Base-by-base conservation (phyloP, 2,888 invertebrate species). In the Nymphalis urticae region DNA sequence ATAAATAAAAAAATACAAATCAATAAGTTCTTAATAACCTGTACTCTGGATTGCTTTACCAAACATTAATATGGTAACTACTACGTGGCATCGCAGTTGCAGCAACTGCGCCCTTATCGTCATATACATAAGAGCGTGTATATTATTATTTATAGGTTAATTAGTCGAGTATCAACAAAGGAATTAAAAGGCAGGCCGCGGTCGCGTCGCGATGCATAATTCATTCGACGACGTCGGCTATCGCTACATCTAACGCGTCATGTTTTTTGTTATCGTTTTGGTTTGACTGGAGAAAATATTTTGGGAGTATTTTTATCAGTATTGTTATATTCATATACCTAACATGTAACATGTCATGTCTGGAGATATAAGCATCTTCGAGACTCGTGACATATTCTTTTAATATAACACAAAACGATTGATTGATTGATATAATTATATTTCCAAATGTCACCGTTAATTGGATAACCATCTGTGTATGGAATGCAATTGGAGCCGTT, bases 101-200 rank as follows among this genome's bases (percentile, higher is more conserved):
- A 10, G 53, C 19, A 64, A 58, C 32, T 36, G 32, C 60, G 17
- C 19, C 62, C 50, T 58, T 67, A 62, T 8, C 8, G 1, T 27
- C 3, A 56, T 48, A 19, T 13, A 42, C 27, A 61, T 69, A 62
- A 66, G 62, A 5, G 24, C 32, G 32, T 13, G 50, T 47, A 16
- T 21, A 19, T 27, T 63, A 51, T 58, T 62, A 32, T 50, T 65
- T 59, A 64, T 64, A 69, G 62, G 69, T 66, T 72, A 72, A 72
- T 72, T 72, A 72, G 71, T 63, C 48, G 62, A 58, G 68, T 64
- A 71, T 66, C 66, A 69, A 72, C 71, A 72, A 72, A 68, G 63
- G 68, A 68, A 68, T 68, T 66, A 72, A 68, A 72, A 72, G 71
- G 63, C 62, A 61, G 54, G 62, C 59, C 66, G 67, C 60, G 42